These are phyloP conservation scores for Morpho deidamia DNA, from an alignment of 2,888 invertebrate species.

Conservation along the genomic window DNA sequence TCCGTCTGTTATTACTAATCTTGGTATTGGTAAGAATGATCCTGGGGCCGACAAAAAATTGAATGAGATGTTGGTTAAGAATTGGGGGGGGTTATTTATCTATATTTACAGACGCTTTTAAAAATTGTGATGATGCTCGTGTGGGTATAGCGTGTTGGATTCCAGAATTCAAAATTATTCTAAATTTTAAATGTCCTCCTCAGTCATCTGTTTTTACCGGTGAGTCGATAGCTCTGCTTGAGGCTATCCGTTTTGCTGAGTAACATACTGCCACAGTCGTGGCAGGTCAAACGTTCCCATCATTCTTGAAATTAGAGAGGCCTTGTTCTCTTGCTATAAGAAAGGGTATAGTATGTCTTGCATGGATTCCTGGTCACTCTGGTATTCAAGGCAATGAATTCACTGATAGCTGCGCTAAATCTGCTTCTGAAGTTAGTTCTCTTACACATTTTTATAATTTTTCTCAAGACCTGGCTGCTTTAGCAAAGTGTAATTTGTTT, in stretches of 20 bases:
- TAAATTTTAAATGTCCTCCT: too few species aligned
- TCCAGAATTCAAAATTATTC: neutral
- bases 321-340: neutral
- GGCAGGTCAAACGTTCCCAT: neutral
- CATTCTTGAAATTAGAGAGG: neutral
- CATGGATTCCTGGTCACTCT: neutral
- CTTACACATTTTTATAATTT: neutral
- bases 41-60: too few species aligned
- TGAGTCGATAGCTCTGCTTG: neutral
- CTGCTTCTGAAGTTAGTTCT: neutral
- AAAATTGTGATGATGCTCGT: neutral
- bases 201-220: neutral
- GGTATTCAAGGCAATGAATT: neutral
- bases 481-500: neutral
- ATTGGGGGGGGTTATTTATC: too few species aligned
- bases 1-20: neutral
- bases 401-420: neutral
- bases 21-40: too few species aligned
- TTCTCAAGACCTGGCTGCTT: neutral
- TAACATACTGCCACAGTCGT: neutral
- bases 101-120: neutral
- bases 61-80: too few species aligned
- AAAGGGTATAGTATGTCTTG: neutral
- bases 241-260: neutral
- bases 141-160: neutral